These are phyloP conservation scores for Thalassoma bifasciatum DNA, from an alignment of 2,113 vertebrate species.

Conservation along the genomic window DNA sequence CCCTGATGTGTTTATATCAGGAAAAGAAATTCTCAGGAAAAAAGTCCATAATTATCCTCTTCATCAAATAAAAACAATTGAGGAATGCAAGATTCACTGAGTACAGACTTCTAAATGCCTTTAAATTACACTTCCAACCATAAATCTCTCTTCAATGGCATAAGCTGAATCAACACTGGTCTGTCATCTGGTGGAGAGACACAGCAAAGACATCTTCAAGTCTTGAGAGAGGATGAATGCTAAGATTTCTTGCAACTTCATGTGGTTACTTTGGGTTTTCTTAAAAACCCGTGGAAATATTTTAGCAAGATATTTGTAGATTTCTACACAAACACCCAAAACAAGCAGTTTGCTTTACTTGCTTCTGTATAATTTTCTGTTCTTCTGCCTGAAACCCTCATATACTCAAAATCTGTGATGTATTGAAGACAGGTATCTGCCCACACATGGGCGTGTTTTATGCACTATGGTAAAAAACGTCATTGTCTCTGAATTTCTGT, in stretches of 20 bases:
- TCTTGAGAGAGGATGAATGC: conserved; percentile 7
- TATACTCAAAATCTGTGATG: conserved; percentile 64
- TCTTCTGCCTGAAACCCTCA: conserved; percentile 15
- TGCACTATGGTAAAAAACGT: conserved; percentile 80
- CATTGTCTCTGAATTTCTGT: conserved; percentile 59
- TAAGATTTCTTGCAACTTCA: conserved; percentile 22
- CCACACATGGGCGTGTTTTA: conserved; percentile 72
- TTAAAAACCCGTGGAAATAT: conserved; percentile 43
- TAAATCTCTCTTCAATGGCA: not conserved
- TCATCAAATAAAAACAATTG: not conserved
- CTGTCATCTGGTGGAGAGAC: conserved; percentile 69
- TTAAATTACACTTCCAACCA: conserved; percentile 3
- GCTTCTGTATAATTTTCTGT: conserved; percentile 12
- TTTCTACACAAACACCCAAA: conserved; percentile 47
- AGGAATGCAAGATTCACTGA: not conserved
- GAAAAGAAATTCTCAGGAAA: too few relatives aligned
- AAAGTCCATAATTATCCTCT: not conserved
- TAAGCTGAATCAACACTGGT: conserved; percentile 26
- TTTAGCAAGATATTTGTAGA: conserved; percentile 33
- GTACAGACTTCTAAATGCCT: conserved; percentile 19
- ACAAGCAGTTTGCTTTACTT: conserved; percentile 44
- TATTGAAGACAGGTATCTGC: conserved; percentile 67
- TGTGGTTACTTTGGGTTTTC: conserved; percentile 36
- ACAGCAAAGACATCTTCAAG: conserved; percentile 38
- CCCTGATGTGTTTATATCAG: too few relatives aligned